These are phyloP conservation scores for Criorhina ranunculi DNA, from an alignment of 2,888 invertebrate genomes.

Conservation along the genomic window DNA sequence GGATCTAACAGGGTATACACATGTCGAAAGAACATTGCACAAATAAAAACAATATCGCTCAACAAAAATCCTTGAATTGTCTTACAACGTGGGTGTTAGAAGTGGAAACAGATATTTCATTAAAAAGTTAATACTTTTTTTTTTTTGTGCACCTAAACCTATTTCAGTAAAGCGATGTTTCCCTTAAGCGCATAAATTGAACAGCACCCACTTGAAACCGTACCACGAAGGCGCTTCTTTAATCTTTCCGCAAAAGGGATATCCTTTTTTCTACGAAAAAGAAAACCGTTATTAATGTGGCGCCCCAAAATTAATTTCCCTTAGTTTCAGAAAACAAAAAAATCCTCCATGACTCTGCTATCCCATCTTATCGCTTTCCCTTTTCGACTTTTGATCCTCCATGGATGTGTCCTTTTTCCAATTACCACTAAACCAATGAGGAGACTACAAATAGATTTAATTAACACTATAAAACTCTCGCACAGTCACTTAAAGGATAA, in stretches of 20 bases:
- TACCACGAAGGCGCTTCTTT: no score
- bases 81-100: no score
- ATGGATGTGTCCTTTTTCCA: background rate
- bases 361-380: background rate
- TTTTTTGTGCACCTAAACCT: no score
- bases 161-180: no score
- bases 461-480: slow-evolving; percentile 17
- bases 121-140: no score
- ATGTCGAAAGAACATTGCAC: no score
- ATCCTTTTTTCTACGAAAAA: background rate
- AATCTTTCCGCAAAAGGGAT: background rate
- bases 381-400: background rate
- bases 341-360: background rate
- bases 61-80: no score
- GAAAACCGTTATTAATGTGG: background rate
- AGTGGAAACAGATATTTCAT: no score
- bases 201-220: no score
- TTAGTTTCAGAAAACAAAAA: background rate
- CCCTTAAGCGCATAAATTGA: no score
- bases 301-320: slow-evolving; percentile 11
- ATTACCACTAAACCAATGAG: slow-evolving; percentile 1
- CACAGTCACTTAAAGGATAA: slow-evolving; percentile 35
- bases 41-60: no score
- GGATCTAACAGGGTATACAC: no score
- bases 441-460: slow-evolving; percentile 17